These are phyloP conservation scores for Oreocharis arfaki DNA, from an alignment of 2,113 vertebrate species.

Conservation along the genomic window DNA sequence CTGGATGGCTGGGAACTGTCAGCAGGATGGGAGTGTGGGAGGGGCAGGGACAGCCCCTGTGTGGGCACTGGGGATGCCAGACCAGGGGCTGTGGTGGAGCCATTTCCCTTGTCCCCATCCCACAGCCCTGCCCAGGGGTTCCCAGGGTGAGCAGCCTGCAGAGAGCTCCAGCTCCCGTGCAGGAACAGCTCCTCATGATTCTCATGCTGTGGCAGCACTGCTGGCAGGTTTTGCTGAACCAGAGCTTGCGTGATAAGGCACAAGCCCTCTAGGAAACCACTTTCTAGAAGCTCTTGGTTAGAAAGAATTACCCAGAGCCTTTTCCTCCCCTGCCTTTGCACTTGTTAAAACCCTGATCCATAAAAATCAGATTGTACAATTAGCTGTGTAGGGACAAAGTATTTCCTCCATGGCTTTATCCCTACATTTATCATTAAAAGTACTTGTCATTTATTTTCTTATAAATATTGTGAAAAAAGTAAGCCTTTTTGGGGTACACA, in stretches of 20 bases:
- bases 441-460: neutral
- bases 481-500: neutral
- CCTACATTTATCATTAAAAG: neutral
- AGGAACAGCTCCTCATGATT: rapidly evolving
- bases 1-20: neutral
- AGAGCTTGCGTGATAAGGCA: rapidly evolving
- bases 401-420: neutral
- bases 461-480: neutral
- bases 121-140: rapidly evolving
- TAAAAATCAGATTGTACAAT: neutral
- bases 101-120: neutral
- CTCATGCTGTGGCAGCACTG: neutral
- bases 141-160: rapidly evolving
- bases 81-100: neutral
- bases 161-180: rapidly evolving
- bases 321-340: neutral
- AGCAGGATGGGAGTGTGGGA: neutral
- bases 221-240: neutral
- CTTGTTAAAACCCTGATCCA: neutral
- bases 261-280: neutral
- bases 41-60: rapidly evolving
- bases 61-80: neutral
- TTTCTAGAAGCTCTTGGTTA: neutral
- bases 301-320: neutral
- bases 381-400: neutral